phyloP scores from a whole-genome alignment of 2,113 vertebrate species.

The Fulica atra region DNA sequence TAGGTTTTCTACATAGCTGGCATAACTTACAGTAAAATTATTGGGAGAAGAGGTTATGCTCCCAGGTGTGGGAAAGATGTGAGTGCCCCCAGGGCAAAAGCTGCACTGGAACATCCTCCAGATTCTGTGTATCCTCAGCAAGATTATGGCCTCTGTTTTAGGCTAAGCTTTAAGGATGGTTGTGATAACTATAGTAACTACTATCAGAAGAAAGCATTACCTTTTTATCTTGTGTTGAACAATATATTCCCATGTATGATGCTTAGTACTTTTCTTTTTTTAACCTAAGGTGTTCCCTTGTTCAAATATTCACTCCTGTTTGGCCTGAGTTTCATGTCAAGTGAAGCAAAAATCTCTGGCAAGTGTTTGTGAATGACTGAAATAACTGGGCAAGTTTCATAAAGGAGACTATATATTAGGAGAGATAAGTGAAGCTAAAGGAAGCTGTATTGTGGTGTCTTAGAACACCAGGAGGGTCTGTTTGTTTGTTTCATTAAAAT shows the following conservation, averaged over 20 bases:
- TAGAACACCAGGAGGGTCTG: background rate
- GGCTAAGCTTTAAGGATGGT: background rate
- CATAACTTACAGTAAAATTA: background rate
- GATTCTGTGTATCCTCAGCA: background rate
- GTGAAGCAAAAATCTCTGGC: background rate
- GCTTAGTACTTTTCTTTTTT: fast-evolving
- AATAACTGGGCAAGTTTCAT: background rate
- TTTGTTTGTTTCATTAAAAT: background rate
- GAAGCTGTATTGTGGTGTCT: background rate
- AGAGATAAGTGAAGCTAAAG: background rate
- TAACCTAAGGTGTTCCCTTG: background rate
- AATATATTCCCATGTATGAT: fast-evolving
- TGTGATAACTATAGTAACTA: background rate
- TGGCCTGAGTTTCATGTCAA: fast-evolving
- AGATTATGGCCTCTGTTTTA: background rate
- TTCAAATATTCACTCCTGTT: background rate
- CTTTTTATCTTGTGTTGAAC: background rate
- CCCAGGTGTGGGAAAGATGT: background rate
- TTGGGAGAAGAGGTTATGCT: background rate
- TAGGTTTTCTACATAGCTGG: background rate
- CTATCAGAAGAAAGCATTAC: background rate
- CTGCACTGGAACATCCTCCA: background rate
- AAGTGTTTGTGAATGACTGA: background rate
- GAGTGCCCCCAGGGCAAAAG: fast-evolving
- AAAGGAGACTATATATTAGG: background rate